Evolutionary conservation across 2,797 vertebrate genomes (phyloP).

Genomic region (Cossypha dichroa): DNA sequence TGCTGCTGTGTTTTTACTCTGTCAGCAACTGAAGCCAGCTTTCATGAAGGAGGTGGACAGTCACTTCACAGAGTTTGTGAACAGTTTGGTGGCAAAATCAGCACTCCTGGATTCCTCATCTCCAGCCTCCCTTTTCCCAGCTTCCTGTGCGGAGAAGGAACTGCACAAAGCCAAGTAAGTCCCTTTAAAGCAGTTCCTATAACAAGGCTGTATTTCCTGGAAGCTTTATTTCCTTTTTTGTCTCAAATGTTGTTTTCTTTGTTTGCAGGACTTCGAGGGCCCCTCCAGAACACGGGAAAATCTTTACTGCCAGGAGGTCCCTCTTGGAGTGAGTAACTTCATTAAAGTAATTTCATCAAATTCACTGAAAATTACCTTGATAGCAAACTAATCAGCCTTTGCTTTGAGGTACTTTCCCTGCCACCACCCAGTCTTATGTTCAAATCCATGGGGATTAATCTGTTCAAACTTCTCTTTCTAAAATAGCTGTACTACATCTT

Average conservation of each 20-base stretch:
- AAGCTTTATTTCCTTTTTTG: background rate
- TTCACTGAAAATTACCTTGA: background rate
- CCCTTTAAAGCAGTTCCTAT: background rate
- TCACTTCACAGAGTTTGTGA: constrained; percentile 90
- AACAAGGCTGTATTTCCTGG: background rate
- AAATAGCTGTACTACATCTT: background rate
- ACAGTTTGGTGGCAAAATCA: constrained; percentile 89
- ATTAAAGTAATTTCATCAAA: background rate
- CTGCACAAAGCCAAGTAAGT: constrained; percentile 83
- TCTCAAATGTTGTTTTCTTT: background rate
- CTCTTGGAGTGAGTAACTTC: constrained; percentile 90
- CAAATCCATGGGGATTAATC: background rate
- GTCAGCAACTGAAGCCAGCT: constrained; percentile 86
- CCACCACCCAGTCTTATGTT: background rate
- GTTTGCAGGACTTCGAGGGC: constrained; percentile 77
- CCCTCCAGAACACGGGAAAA: constrained; percentile 87
- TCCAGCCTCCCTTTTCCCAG: constrained; percentile 76
- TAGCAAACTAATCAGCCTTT: background rate
- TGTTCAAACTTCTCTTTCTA: background rate
- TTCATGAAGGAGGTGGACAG: constrained; percentile 90
- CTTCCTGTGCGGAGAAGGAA: constrained; percentile 81
- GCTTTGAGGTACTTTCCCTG: background rate
- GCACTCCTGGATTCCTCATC: constrained; percentile 79
- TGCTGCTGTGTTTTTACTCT: background rate
- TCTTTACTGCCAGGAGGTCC: constrained; percentile 87